Percentiles rank a stretch among this genome's conserved stretches.
These are phyloP conservation scores for Uloborus plumipes DNA, from an alignment of 2,888 invertebrate species.

Conservation along the genomic window DNA sequence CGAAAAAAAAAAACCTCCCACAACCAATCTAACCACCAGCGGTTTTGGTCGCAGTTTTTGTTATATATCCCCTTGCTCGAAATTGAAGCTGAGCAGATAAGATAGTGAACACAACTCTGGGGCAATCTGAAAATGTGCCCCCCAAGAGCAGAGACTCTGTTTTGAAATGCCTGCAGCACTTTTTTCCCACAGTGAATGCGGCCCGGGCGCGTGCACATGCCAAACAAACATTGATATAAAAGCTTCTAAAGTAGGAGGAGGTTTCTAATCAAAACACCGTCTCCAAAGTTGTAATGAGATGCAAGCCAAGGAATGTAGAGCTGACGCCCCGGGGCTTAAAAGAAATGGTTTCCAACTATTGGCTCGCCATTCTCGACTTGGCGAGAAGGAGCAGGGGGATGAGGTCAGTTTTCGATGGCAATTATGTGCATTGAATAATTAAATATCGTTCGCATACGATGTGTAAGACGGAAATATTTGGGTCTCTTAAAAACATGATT, in stretches of 20 bases:
- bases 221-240: conserved; percentile 64
- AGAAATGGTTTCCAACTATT: conserved; percentile 19
- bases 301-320: conserved; percentile 64
- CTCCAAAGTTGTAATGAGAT: conserved; percentile 64
- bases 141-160: conserved; percentile 8
- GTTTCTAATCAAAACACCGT: conserved; percentile 64
- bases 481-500: too few species aligned
- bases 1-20: too few species aligned
- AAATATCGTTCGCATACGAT: too few species aligned
- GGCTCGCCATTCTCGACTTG: conserved; percentile 26
- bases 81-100: conserved; percentile 2
- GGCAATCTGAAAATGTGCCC: conserved; percentile 20
- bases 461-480: too few species aligned
- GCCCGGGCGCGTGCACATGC: conserved; percentile 50
- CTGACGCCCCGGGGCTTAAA: conserved; percentile 49
- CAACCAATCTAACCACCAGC: too few species aligned
- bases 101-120: conserved; percentile 18
- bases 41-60: too few species aligned
- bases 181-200: conserved; percentile 47
- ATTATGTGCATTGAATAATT: too few species aligned
- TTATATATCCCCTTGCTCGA: too few species aligned
- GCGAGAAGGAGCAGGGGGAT: conserved; percentile 9
- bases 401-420: too few species aligned
- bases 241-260: conserved; percentile 59
- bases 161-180: conserved; percentile 25